These are phyloP conservation scores for Periphyllus acericola DNA, from an alignment of 2,888 invertebrate genomes.

Conservation along the genomic window DNA sequence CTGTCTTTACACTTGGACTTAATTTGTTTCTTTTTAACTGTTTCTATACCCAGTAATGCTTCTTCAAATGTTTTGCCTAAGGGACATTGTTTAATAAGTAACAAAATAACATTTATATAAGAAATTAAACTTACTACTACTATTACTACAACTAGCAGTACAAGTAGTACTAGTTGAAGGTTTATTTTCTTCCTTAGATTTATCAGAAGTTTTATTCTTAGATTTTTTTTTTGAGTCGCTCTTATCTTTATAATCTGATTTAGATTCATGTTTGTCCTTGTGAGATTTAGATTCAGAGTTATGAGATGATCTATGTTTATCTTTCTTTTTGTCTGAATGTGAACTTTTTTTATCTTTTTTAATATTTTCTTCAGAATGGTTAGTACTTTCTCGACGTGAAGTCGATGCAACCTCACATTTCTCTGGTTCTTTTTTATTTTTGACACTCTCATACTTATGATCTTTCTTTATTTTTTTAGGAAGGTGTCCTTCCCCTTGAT, in stretches of 20 bases:
- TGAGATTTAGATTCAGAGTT: slow-evolving; percentile 62
- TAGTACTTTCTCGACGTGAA: slow-evolving; percentile 28
- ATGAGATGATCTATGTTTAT: slow-evolving; percentile 64
- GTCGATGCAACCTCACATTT: slow-evolving; percentile 40
- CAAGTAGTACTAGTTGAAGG: slow-evolving; percentile 62
- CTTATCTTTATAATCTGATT: slow-evolving; percentile 63
- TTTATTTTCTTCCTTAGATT: slow-evolving; percentile 41
- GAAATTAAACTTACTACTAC: slow-evolving; percentile 53
- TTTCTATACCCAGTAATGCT: slow-evolving; percentile 64
- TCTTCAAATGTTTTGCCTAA: slow-evolving; percentile 65
- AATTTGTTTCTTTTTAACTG: slow-evolving; percentile 64
- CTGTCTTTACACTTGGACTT: slow-evolving; percentile 63
- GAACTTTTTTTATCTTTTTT: slow-evolving; percentile 62
- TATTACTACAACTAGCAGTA: too few relatives aligned
- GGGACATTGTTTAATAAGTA: slow-evolving; percentile 23
- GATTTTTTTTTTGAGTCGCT: slow-evolving; percentile 54
- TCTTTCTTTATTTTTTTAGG: slow-evolving; percentile 60
- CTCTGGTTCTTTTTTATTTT: slow-evolving; percentile 49
- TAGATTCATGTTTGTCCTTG: slow-evolving; percentile 63
- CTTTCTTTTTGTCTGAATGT: slow-evolving; percentile 63
- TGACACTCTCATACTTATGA: slow-evolving; percentile 57
- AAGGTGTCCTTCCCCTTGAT: slow-evolving; percentile 44
- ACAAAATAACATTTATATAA: not conserved
- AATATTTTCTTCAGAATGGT: slow-evolving; percentile 37
- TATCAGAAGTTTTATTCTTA: slow-evolving; percentile 24